phyloP scores from a whole-genome alignment of 2,888 invertebrate species.

The Polymixis flavicincta region DNA sequence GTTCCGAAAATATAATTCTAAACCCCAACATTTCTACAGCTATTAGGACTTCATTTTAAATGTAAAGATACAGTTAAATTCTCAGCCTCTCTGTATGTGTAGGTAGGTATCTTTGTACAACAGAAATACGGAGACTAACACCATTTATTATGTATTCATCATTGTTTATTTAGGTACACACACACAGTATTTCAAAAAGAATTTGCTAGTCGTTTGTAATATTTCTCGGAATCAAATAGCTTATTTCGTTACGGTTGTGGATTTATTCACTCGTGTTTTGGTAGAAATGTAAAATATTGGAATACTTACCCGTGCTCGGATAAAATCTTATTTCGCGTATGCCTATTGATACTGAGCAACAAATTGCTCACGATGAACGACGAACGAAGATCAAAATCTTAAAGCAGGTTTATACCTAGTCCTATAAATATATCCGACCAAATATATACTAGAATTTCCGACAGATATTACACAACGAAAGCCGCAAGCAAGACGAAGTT shows the following conservation, averaged over 20 bases:
- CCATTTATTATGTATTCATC: constrained; percentile 39
- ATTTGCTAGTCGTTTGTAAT: constrained; percentile 14
- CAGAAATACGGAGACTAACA: not conserved
- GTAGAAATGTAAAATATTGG: not conserved
- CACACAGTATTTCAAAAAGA: constrained; percentile 26
- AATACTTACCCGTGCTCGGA: not conserved
- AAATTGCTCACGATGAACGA: no score
- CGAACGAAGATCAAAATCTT: no score
- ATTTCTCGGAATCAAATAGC: not conserved
- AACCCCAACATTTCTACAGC: constrained; percentile 7
- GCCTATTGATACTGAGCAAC: no score
- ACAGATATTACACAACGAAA: constrained; percentile 22
- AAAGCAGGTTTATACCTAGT: not conserved
- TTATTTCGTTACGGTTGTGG: not conserved
- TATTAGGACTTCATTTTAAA: constrained; percentile 44
- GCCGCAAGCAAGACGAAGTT: not conserved
- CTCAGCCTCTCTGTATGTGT: constrained; percentile 1
- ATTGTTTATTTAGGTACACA: constrained; percentile 30
- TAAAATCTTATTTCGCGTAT: not conserved
- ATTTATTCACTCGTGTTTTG: constrained; percentile 12
- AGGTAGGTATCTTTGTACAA: constrained; percentile 5
- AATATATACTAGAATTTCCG: not conserved
- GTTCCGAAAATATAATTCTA: constrained; percentile 17
- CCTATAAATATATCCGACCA: not conserved
- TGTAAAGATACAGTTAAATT: constrained; percentile 32